Conservation (phyloP, 1,140 invertebrate species). For the Drosophila kohkoa region DNA sequence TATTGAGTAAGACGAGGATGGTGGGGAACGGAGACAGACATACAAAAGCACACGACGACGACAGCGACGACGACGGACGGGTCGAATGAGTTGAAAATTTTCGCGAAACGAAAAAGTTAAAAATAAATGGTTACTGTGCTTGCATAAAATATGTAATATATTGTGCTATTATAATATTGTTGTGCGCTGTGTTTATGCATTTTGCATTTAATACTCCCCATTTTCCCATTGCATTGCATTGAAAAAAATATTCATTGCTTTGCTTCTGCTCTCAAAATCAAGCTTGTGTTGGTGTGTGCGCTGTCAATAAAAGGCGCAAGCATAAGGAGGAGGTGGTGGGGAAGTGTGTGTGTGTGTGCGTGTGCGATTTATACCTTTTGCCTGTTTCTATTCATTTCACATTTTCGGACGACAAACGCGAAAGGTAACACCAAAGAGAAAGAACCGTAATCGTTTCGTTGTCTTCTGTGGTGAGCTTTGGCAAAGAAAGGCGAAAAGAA, state of each 20-base stretch:
- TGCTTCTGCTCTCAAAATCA: neutral
- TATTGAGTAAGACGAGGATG: slow-evolving; percentile 22
- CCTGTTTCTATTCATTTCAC: slow-evolving; percentile 58
- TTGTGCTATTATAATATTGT: slow-evolving; percentile 35
- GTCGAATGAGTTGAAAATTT: slow-evolving; percentile 80
- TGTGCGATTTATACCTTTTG: slow-evolving; percentile 52
- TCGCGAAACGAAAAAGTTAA: slow-evolving; percentile 79
- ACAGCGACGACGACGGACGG: slow-evolving; percentile 52
- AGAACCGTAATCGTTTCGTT: slow-evolving; percentile 64
- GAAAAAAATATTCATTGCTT: slow-evolving; percentile 65
- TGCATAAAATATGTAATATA: slow-evolving; percentile 44
- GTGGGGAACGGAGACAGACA: slow-evolving; percentile 26
- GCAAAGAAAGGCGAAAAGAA: slow-evolving; percentile 44
- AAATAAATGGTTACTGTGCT: slow-evolving; percentile 80
- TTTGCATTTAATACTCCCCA: slow-evolving; percentile 15
- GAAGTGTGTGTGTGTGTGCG: slow-evolving; percentile 19
- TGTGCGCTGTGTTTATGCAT: slow-evolving; percentile 40
- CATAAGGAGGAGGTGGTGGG: slow-evolving; percentile 22
- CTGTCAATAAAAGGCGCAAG: slow-evolving; percentile 36
- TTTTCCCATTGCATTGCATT: slow-evolving; percentile 60
- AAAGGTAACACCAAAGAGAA: slow-evolving; percentile 68
- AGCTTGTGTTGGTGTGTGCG: slow-evolving; percentile 41
- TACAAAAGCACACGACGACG: slow-evolving; percentile 78
- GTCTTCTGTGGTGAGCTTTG: slow-evolving; percentile 44
- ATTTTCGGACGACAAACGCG: slow-evolving; percentile 60